Percentiles rank a stretch among this genome's conserved stretches.
Evolutionary conservation across 2,888 invertebrate genomes (phyloP).

Genomic region (Caenorhabditis sp.): DNA sequence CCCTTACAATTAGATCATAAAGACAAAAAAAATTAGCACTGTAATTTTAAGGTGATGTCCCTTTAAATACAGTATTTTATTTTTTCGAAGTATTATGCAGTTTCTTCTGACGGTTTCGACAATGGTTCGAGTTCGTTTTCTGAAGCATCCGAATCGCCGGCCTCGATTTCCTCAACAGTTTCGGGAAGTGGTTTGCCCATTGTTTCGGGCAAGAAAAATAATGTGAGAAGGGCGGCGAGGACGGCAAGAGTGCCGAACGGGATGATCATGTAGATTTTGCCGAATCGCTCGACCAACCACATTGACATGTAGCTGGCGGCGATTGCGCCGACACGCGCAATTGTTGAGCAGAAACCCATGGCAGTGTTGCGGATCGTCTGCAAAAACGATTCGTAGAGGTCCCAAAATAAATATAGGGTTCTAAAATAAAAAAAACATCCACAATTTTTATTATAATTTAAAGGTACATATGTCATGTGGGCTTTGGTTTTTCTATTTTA

Average conservation of each 20-base stretch:
- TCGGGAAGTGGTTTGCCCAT: constrained; percentile 65
- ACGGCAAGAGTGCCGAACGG: constrained; percentile 65
- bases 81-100: constrained; percentile 14
- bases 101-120: constrained; percentile 22
- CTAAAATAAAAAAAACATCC: too few relatives aligned
- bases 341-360: constrained; percentile 85
- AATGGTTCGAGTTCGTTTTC: constrained; percentile 32
- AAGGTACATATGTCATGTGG: too few relatives aligned
- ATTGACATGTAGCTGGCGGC: constrained; percentile 82
- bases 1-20: too few relatives aligned
- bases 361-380: constrained; percentile 81
- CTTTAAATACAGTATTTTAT: too few relatives aligned
- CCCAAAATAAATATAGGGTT: too few relatives aligned
- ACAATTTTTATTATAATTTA: too few relatives aligned
- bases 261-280: constrained; percentile 65
- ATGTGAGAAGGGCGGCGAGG: constrained; percentile 56
- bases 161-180: constrained; percentile 63
- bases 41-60: too few relatives aligned
- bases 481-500: too few relatives aligned
- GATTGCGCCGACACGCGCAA: constrained; percentile 86
- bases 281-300: constrained; percentile 68
- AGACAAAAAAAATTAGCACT: too few relatives aligned
- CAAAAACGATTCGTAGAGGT: neutral
- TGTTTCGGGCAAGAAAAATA: constrained; percentile 68
- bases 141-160: constrained; percentile 14